Conservation (phyloP, 2,797 vertebrate genomes). For the Coluber constrictor region DNA sequence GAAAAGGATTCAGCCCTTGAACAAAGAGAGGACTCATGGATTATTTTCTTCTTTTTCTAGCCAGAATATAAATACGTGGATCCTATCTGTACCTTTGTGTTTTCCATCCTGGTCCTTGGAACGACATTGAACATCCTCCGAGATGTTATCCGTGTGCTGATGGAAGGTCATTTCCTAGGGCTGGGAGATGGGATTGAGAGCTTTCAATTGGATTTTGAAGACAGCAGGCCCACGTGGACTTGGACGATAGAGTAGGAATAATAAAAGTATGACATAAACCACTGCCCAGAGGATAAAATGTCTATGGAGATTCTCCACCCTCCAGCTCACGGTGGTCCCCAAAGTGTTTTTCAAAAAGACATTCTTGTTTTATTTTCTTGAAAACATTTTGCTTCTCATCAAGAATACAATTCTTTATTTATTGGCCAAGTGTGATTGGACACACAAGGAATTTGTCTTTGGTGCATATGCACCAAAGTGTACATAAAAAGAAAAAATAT, state of each 20-base stretch:
- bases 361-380: background rate
- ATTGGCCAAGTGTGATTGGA: too few species aligned
- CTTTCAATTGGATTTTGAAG: background rate
- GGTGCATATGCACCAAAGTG: too few species aligned
- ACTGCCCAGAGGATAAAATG: background rate
- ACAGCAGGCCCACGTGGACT: too few species aligned
- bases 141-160: slow-evolving; percentile 73
- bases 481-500: too few species aligned
- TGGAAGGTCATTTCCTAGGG: slow-evolving; percentile 68
- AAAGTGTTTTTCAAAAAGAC: background rate
- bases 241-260: background rate
- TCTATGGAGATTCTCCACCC: background rate
- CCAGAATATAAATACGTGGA: slow-evolving; percentile 75
- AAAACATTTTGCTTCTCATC: background rate
- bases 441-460: too few species aligned
- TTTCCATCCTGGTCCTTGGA: slow-evolving; percentile 73
- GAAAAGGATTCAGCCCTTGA: background rate
- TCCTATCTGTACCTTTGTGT: slow-evolving; percentile 79
- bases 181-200: background rate
- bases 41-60: slow-evolving; percentile 41
- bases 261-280: background rate
- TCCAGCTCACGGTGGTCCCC: background rate
- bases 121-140: slow-evolving; percentile 76
- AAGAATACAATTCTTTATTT: background rate
- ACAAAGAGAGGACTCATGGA: background rate